Evolutionary conservation across 2,113 vertebrate species (phyloP).

Genomic region (Tetraodon nigroviridis): DNA sequence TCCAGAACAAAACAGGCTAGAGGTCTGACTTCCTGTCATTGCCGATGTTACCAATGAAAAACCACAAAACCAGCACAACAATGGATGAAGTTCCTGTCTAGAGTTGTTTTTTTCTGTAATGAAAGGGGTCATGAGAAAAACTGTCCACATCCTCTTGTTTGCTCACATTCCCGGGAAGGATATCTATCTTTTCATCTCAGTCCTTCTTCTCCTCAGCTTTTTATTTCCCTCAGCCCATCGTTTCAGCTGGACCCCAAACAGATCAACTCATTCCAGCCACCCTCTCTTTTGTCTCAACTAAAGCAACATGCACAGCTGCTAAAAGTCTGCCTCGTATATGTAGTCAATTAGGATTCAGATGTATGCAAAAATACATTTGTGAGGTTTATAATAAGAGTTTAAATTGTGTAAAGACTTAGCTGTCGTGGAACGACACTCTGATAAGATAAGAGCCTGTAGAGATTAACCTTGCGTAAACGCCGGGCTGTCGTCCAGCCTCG

Average conservation of each 20-base stretch:
- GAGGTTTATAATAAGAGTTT: constrained; percentile 19
- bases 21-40: constrained; percentile 6
- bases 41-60: constrained; percentile 21
- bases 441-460: constrained; percentile 33
- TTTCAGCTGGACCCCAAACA: constrained; percentile 24
- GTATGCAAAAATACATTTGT: constrained; percentile 6
- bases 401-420: background rate
- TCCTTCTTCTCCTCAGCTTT: constrained; percentile 20
- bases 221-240: no score
- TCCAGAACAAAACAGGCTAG: no score
- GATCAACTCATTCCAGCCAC: constrained; percentile 41
- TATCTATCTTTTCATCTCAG: constrained; percentile 39
- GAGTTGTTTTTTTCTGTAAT: background rate
- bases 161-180: constrained; percentile 51
- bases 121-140: constrained; percentile 62
- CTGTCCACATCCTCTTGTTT: constrained; percentile 60
- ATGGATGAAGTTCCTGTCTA: constrained; percentile 4
- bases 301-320: background rate
- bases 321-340: constrained; percentile 14
- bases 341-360: constrained; percentile 16
- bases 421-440: background rate
- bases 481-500: constrained; percentile 31
- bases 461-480: constrained; percentile 35
- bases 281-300: constrained; percentile 31
- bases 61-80: constrained; percentile 28